Evolutionary conservation across 2,888 invertebrate species (phyloP).

Genomic region (Eurytoma californica): DNA sequence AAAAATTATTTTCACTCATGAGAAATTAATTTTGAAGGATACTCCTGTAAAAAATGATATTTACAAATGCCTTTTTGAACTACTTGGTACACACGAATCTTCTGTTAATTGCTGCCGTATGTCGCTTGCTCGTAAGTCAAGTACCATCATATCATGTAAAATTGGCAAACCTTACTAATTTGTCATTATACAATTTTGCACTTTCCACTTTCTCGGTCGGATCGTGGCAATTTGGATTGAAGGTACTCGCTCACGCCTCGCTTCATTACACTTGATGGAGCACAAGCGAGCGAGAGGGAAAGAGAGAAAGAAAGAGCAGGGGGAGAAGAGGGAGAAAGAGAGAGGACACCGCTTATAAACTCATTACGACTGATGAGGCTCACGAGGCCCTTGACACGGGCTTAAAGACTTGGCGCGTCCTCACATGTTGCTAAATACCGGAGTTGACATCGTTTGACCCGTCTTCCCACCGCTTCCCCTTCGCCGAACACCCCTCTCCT

Average conservation of each 20-base stretch:
- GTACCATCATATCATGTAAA: conserved; percentile 24
- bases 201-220: conserved; percentile 43
- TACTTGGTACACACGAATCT: too few species aligned
- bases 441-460: conserved; percentile 73
- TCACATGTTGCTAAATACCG: conserved; percentile 71
- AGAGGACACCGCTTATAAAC: conserved; percentile 65
- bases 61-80: too few species aligned
- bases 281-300: background rate
- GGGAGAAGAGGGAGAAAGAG: conserved; percentile 18
- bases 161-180: conserved; percentile 47
- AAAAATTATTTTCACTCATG: too few species aligned
- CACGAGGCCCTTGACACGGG: conserved; percentile 67
- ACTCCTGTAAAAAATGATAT: too few species aligned
- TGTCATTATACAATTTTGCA: conserved; percentile 46
- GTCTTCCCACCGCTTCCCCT: conserved; percentile 64
- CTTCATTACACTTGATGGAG: background rate
- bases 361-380: conserved; percentile 63
- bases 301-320: background rate
- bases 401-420: conserved; percentile 60
- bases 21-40: too few species aligned
- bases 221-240: conserved; percentile 47
- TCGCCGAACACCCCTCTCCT: conserved; percentile 41
- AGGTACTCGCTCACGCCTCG: background rate
- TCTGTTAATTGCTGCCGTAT: too few species aligned
- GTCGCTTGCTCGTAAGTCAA: too few species aligned